Conservation (phyloP, 37 sponge, comb jelly and placozoan species). For the Beroe ovata region DNA sequence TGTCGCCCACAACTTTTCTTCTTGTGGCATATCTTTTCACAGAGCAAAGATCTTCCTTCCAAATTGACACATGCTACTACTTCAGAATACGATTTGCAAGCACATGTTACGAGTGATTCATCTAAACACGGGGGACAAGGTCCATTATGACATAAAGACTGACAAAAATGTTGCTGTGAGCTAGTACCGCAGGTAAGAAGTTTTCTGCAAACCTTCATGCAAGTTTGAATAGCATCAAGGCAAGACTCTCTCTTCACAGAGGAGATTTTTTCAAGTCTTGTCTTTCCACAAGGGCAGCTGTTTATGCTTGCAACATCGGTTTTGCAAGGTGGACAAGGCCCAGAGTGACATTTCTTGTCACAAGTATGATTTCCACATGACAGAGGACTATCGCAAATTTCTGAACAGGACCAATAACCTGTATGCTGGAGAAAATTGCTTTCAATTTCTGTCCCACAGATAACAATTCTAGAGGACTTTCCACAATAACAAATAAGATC, state of each 20-base stretch:
- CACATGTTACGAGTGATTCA: conserved; percentile 70
- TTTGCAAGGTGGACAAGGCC: conserved; percentile 76
- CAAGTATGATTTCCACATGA: conserved; percentile 90
- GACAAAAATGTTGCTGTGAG: conserved; percentile 71
- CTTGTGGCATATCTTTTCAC: conserved; percentile 76
- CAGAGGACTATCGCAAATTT: conserved; percentile 68
- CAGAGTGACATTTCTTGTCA: conserved; percentile 78
- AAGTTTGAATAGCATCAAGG: conserved; percentile 87
- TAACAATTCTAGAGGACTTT: not conserved
- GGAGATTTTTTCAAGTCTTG: conserved; percentile 69
- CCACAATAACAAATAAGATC: conserved; percentile 54
- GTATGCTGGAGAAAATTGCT: not conserved
- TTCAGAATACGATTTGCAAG: conserved; percentile 72
- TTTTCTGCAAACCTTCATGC: conserved; percentile 74
- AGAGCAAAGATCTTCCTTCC: conserved; percentile 49
- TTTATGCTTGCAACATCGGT: conserved; percentile 73
- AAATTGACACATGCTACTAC: conserved; percentile 68
- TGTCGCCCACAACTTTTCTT: conserved; percentile 87
- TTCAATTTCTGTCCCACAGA: conserved; percentile 7
- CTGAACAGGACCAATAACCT: conserved; percentile 41
- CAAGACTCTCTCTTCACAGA: conserved; percentile 75
- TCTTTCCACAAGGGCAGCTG: conserved; percentile 88
- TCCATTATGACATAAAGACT: conserved; percentile 77
- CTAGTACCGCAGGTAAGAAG: conserved; percentile 70
- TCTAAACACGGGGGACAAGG: conserved; percentile 79